Evolutionary conservation across 2,888 invertebrate genomes (phyloP).

Genomic region (Drosophila anceps): DNA sequence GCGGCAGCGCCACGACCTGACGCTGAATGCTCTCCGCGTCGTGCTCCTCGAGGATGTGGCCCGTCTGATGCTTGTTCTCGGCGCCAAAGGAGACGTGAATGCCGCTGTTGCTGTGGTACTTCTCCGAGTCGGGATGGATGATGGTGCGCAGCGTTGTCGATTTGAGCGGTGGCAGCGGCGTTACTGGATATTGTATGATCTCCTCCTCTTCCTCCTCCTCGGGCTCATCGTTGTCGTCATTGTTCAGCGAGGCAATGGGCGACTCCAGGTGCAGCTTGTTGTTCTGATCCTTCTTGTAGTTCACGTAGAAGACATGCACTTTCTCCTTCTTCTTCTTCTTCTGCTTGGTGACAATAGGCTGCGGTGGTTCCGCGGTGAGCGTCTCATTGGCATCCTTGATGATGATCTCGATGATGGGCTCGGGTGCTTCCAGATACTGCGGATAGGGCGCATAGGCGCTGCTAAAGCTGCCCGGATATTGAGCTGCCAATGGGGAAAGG

Average conservation of each 20-base stretch:
- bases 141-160: slow-evolving; percentile 93
- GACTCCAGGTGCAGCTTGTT: slow-evolving; percentile 92
- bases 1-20: slow-evolving; percentile 87
- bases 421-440: slow-evolving; percentile 91
- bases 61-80: slow-evolving; percentile 85
- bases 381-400: slow-evolving; percentile 95
- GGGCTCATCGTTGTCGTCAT: slow-evolving; percentile 87
- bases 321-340: slow-evolving; percentile 91
- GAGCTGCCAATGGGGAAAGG: slow-evolving; percentile 57
- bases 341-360: slow-evolving; percentile 85
- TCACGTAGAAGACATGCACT: slow-evolving; percentile 95
- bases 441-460: slow-evolving; percentile 83
- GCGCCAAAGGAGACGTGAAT: slow-evolving; percentile 94
- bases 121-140: slow-evolving; percentile 94
- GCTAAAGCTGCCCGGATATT: slow-evolving; percentile 70
- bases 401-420: slow-evolving; percentile 96
- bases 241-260: slow-evolving; percentile 91
- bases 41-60: slow-evolving; percentile 86
- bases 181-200: slow-evolving; percentile 85
- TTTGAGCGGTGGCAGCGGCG: slow-evolving; percentile 87
- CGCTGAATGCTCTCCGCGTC: slow-evolving; percentile 89
- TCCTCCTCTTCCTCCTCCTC: slow-evolving; percentile 86
- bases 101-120: slow-evolving; percentile 92
- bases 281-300: slow-evolving; percentile 93
- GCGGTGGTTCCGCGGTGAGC: slow-evolving; percentile 88